phyloP scores from a whole-genome alignment of 2,797 vertebrate genomes.

The Gouania willdenowi region DNA sequence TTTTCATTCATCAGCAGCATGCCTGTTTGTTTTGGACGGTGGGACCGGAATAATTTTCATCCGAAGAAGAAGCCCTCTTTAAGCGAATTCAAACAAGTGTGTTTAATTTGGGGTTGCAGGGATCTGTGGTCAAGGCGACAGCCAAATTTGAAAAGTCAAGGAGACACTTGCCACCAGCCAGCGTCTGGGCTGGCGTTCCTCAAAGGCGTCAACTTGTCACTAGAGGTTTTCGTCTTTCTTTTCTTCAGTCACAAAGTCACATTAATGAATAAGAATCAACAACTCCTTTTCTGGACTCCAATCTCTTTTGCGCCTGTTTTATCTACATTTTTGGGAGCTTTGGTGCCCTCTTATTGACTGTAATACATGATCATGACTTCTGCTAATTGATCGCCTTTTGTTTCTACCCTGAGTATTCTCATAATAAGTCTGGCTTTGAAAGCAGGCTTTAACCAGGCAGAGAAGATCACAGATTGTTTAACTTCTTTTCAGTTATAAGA shows the following conservation, averaged over 20 bases:
- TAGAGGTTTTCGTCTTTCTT: conserved; percentile 58
- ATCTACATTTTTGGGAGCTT: conserved; percentile 33
- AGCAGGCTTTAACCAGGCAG: conserved; percentile 21
- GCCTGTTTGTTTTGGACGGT: conserved; percentile 3
- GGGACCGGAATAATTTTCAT: conserved; percentile 3
- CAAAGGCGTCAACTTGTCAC: conserved; percentile 58
- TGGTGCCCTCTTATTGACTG: no score
- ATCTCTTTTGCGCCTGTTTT: conserved; percentile 46
- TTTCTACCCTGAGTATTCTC: conserved; percentile 17
- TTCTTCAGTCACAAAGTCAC: conserved; percentile 31
- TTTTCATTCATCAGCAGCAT: not conserved
- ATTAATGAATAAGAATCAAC: conserved; percentile 40
- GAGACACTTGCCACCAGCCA: conserved; percentile 42
- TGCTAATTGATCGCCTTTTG: conserved; percentile 11
- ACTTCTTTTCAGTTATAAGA: not conserved
- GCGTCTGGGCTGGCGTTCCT: conserved; percentile 34
- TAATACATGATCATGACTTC: conserved; percentile 19
- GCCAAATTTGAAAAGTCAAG: conserved; percentile 59
- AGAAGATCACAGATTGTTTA: not conserved
- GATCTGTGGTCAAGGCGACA: conserved; percentile 29
- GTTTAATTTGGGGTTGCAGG: conserved; percentile 23
- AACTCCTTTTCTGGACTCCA: conserved; percentile 19
- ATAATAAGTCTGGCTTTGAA: conserved; percentile 7
- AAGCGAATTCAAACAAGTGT: conserved; percentile 31
- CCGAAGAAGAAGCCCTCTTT: not conserved